phyloP scores from a whole-genome alignment of 2,888 invertebrate genomes.

The Tetragnatha montana region DNA sequence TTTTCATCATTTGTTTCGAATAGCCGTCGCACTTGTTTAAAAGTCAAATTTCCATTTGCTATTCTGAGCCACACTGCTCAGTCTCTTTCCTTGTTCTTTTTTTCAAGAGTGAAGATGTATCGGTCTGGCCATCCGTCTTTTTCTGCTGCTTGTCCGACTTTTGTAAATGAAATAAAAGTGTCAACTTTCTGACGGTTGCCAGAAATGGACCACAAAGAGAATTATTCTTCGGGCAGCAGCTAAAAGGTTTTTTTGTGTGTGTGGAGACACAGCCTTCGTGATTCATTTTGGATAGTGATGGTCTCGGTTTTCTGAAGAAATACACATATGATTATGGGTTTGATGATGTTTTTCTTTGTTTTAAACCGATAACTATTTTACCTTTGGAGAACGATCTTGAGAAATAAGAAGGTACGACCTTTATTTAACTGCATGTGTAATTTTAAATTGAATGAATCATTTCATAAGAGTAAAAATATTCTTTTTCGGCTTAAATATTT shows the following conservation, averaged over 20 bases:
- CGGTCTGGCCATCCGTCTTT: conserved; percentile 1
- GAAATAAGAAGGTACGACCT: too few relatives aligned
- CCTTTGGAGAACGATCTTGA: too few relatives aligned
- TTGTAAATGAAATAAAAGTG: conserved; percentile 21
- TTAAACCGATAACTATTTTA: too few relatives aligned
- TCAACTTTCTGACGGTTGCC: neutral
- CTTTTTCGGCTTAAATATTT: too few relatives aligned
- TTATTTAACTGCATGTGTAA: too few relatives aligned
- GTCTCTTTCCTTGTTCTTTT: conserved; percentile 20
- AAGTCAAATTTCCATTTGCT: neutral
- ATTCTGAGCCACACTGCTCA: conserved; percentile 7
- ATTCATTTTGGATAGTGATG: neutral
- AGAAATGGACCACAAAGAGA: neutral
- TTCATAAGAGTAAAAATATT: too few relatives aligned
- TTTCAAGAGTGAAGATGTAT: conserved; percentile 4
- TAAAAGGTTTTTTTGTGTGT: neutral
- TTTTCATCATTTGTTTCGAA: too few relatives aligned
- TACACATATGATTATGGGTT: too few relatives aligned
- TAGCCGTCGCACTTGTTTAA: too few relatives aligned
- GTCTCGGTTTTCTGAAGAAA: too few relatives aligned
- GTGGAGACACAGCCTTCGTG: neutral
- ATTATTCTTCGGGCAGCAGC: neutral
- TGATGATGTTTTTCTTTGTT: too few relatives aligned
- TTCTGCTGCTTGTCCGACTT: conserved; percentile 4
- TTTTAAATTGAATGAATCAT: too few relatives aligned